A percentile compares a stretch with the other conserved stretches of the same genome.
These are phyloP conservation scores for Podarcis cretensis DNA, from an alignment of 2,113 vertebrate species.

Conservation along the genomic window DNA sequence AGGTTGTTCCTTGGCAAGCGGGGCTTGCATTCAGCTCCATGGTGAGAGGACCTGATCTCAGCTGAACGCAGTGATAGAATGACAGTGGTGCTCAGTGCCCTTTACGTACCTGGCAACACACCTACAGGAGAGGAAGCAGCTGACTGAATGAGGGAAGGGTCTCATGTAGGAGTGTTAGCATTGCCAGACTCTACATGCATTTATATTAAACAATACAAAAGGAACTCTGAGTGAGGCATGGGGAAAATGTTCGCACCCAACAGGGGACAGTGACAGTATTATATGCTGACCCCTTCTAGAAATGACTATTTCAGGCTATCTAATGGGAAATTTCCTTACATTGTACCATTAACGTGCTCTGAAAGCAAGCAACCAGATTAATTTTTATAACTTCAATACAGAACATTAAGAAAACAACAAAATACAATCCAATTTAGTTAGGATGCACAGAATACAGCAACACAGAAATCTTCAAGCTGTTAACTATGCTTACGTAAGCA, in stretches of 20 bases:
- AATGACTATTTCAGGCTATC: neutral
- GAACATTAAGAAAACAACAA: neutral
- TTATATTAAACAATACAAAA: neutral
- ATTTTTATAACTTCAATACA: neutral
- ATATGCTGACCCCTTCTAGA: neutral
- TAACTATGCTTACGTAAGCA: neutral
- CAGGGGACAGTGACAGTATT: neutral
- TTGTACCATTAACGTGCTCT: neutral
- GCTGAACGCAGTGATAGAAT: no score
- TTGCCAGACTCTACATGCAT: neutral
- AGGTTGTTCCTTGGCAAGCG: no score
- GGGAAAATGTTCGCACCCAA: neutral
- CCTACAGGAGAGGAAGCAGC: neutral
- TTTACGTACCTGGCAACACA: no score
- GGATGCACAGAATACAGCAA: neutral
- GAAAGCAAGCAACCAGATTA: neutral
- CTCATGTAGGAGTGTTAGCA: neutral
- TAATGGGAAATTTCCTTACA: neutral
- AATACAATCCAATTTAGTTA: neutral
- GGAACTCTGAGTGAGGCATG: neutral
- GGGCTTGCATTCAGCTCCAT: no score
- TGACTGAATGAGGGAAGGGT: neutral
- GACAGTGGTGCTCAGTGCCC: no score
- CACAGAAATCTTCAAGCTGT: neutral
- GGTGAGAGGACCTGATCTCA: no score